Base-by-base conservation (phyloP, 2,888 invertebrate species). In the Leucophora obtusa region DNA sequence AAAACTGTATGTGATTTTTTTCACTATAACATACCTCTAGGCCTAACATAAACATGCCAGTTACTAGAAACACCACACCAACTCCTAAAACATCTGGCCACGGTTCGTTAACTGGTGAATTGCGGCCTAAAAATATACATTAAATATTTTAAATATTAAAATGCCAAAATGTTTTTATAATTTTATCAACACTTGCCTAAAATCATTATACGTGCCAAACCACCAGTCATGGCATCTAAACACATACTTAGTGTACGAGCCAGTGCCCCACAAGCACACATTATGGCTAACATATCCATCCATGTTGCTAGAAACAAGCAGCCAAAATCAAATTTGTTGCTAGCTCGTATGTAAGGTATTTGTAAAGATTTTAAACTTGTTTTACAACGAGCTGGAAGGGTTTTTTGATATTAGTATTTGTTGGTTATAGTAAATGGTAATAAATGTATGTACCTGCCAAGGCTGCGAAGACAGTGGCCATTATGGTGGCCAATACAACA, bases 41-140 rank as follows among this genome's bases (percentile, higher is more conserved):
- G 50, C 93, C 93, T 66, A 93, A 85, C 92, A 92, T 92, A 86
- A 92, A 92, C 87, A 93, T 90, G 74, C 91, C 90, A 1, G 92
- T 91, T 14, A 92, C 90, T 2, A 92, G 89, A 80, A 92, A 90
- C 51, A 92, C 91, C 53, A 92, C 91, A 3, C 91, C 91, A 17
- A 92, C 91, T 1, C 92, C 92, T 28, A 93, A 85, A 11, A 92
- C 91, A 88, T 93, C 93, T 33, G 92, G 92, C 92, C 92, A 92
- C 6, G 92, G 92, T 84, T 92, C 92, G 73, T 89, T 90, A 53
- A 86, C 85, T 47, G 90, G 87, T 79, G 91, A 88, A 81, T 91
- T 91, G 80, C 90, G 88, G 80, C 90, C 90, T 90, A 78, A 84
- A 85, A 84, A 81, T 82, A 83, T 77, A 74, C 83, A 86, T 82